phyloP scores from a whole-genome alignment of 2,888 invertebrate species.

The Cephus sareptanus region DNA sequence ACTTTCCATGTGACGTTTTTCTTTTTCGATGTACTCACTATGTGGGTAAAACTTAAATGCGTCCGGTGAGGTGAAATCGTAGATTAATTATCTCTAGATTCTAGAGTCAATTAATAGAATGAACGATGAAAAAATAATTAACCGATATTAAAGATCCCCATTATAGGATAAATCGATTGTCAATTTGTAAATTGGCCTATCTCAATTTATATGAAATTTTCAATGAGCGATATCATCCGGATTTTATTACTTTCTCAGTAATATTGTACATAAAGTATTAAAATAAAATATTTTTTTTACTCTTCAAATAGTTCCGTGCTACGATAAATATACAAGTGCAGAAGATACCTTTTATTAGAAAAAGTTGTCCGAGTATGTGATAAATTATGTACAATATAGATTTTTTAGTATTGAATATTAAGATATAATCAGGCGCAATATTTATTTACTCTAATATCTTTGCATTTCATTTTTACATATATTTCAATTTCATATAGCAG shows the following conservation, averaged over 20 bases:
- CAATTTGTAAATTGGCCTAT: neutral
- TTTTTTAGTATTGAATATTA: neutral
- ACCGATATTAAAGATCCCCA: neutral
- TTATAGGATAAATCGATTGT: neutral
- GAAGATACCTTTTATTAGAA: neutral
- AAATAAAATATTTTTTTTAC: neutral
- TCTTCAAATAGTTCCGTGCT: neutral
- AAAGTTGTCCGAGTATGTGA: neutral
- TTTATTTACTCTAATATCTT: neutral
- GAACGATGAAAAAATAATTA: neutral
- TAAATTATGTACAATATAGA: neutral
- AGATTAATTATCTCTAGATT: neutral
- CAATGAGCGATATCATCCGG: neutral
- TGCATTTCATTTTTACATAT: neutral
- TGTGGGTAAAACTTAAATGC: neutral
- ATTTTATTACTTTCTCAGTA: neutral
- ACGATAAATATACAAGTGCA: neutral
- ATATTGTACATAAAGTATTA: neutral
- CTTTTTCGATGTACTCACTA: neutral
- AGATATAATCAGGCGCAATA: neutral
- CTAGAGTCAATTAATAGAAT: neutral
- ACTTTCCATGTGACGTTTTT: neutral
- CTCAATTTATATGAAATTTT: neutral
- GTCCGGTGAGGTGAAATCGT: neutral
- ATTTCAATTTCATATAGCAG: neutral